Base-by-base conservation (phyloP, 2,888 invertebrate genomes). In the Xestoiulus laeticollis region DNA sequence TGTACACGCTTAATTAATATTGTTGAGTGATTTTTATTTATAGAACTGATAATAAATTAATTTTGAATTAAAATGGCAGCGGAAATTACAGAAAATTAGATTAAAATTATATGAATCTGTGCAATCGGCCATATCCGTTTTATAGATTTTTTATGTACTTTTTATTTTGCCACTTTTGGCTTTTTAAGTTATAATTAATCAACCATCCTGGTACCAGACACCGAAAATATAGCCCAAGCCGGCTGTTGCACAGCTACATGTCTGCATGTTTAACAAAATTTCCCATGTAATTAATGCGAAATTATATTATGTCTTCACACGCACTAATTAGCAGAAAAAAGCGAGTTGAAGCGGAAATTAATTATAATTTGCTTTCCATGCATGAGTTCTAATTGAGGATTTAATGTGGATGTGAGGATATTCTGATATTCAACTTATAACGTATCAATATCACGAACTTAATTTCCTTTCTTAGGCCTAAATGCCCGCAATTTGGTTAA, bases 311-410 rank as follows among this genome's bases (percentile, higher is more conserved):
- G 78, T 78, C 30, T 30, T 78, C 78, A 78, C 78, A 78, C 78
- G 78, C 78, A 30, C 78, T 78, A 78, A 78, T 78, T 78, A 78
- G 30, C 78, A 78, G 78, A 78, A 78, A 78, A 78, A 78, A 78
- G 78, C 78, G 30, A 78, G 30, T 78, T 78, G 78, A 30, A 78
- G 78, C 78, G 78, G 78, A 78, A 78, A 78, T 78, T 78, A 78
- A 78, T 78, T 78, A 78, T 78, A 78, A 78, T 78, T 26, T 78
- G 78, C 78, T 78, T 78, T 78, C 78, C 78, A 78, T 78, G 78
- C 78, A 78, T 78, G 78, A 14, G 30, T 26, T 12, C 78, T 78
- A 78, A 78, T 78, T 78, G 78, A 78, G 78, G 78, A 78, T 78
- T 78, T 30, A 78, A 78, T 78, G 78, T 78, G 78, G 78, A 26